These are phyloP conservation scores for Microtus oregoni DNA, from an alignment of 2,113 vertebrate genomes.

Conservation along the genomic window DNA sequence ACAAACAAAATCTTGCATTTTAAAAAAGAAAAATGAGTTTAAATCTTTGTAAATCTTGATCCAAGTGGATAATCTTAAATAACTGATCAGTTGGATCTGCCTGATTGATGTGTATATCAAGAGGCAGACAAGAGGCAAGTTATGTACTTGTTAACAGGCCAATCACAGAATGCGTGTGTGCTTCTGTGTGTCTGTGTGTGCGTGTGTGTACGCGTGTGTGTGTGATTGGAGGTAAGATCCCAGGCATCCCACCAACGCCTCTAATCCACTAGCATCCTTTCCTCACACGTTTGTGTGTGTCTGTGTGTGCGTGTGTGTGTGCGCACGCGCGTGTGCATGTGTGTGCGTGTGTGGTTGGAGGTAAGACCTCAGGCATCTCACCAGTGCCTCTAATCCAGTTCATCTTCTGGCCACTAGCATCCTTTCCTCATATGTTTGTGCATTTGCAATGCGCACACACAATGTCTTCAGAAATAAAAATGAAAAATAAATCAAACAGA, in stretches of 20 bases:
- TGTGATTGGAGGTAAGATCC: too few species aligned
- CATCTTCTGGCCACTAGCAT: too few species aligned
- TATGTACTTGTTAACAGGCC: background rate
- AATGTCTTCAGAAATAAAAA: background rate
- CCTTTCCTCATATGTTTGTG: background rate
- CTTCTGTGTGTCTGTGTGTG: too few species aligned
- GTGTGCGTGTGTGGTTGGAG: too few species aligned
- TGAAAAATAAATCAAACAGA: background rate
- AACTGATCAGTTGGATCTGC: background rate
- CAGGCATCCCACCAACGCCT: too few species aligned
- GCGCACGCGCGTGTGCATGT: fast-evolving
- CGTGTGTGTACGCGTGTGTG: too few species aligned
- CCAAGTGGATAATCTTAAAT: background rate
- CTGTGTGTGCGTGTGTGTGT: fast-evolving
- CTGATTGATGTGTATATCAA: background rate
- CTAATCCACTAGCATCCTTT: too few species aligned
- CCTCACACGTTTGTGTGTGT: too few species aligned
- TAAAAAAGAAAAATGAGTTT: background rate
- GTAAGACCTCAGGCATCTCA: too few species aligned
- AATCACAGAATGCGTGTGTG: background rate
- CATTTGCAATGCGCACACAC: background rate
- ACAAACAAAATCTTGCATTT: background rate
- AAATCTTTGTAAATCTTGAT: constrained; percentile 27
- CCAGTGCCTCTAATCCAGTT: background rate
- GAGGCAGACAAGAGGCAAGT: background rate